Conservation (phyloP, 2,797 vertebrate genomes). For the Diplodus sargus region DNA sequence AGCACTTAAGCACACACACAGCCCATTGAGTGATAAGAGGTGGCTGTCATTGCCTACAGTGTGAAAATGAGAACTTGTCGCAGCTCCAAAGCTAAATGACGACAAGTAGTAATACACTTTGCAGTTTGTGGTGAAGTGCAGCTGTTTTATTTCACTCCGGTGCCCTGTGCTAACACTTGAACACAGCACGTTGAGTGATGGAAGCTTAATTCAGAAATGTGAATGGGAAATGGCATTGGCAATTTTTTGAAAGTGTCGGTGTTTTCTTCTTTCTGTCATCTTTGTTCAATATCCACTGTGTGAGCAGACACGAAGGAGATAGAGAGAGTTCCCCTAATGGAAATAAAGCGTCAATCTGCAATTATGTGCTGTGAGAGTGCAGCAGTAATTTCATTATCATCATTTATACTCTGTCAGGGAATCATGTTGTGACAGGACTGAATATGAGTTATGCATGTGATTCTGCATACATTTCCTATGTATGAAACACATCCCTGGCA, state of each 20-base stretch:
- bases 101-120: slow-evolving; percentile 1
- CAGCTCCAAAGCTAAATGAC: slow-evolving; percentile 31
- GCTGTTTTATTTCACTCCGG: background rate
- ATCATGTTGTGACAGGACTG: background rate
- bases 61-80: slow-evolving; percentile 16
- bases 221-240: background rate
- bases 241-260: background rate
- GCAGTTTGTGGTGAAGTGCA: background rate
- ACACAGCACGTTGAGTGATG: background rate
- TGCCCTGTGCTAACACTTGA: background rate
- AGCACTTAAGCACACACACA: slow-evolving; percentile 23
- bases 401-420: background rate
- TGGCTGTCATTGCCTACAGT: slow-evolving; percentile 28
- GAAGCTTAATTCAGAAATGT: background rate
- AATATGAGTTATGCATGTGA: no score
- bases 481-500: no score
- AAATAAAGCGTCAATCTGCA: background rate
- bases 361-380: background rate
- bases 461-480: no score
- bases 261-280: background rate
- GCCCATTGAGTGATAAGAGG: slow-evolving; percentile 27
- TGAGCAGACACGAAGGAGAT: background rate
- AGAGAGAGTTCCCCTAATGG: background rate
- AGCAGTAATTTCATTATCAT: slow-evolving; percentile 6
- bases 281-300: background rate